Base-by-base conservation (phyloP, 2,888 invertebrate genomes). In the Pristionchus japonicus region DNA sequence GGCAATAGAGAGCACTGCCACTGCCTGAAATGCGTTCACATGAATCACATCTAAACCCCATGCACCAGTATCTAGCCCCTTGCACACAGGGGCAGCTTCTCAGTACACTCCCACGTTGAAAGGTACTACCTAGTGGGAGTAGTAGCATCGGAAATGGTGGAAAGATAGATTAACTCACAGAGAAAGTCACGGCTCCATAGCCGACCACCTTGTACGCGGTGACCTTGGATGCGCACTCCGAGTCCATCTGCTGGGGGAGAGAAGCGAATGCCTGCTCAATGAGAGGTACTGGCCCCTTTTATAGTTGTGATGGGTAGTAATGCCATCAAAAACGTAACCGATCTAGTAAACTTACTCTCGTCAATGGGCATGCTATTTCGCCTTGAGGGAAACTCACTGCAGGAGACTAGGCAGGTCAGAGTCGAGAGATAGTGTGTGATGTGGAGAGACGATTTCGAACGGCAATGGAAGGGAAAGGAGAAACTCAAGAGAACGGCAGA, bases 1-100 rank as follows among this genome's bases (percentile, higher is more conserved):
- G 15, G 67, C 64, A 31, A 86, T 64, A 0, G 85, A 86, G 67
- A 86, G 40, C 0, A 86, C 85, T 1, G 85, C 85, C 49, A 84
- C 47, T 34, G 84, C 84, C 82, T 67, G 34, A 31, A 27, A 82
- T n/a, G n/a, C n/a, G n/a, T n/a, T n/a, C n/a, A n/a, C n/a, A n/a
- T n/a, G n/a, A n/a, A n/a, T n/a, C n/a, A n/a, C n/a, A n/a, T n/a
- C n/a, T n/a, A n/a, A n/a, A n/a, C n/a, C n/a, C n/a, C n/a, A n/a
- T n/a, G n/a, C n/a, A n/a, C n/a, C n/a, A n/a, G n/a, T n/a, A n/a
- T n/a, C n/a, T n/a, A n/a, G n/a, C n/a, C n/a, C n/a, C n/a, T n/a
- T n/a, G n/a, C n/a, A n/a, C n/a, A n/a, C n/a, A n/a, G n/a, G n/a
- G n/a, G n/a, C n/a, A n/a, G n/a, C n/a, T n/a, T n/a, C n/a, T n/a